Conservation (phyloP, 1,140 invertebrate genomes). For the Pogonomyrmex californicus region DNA sequence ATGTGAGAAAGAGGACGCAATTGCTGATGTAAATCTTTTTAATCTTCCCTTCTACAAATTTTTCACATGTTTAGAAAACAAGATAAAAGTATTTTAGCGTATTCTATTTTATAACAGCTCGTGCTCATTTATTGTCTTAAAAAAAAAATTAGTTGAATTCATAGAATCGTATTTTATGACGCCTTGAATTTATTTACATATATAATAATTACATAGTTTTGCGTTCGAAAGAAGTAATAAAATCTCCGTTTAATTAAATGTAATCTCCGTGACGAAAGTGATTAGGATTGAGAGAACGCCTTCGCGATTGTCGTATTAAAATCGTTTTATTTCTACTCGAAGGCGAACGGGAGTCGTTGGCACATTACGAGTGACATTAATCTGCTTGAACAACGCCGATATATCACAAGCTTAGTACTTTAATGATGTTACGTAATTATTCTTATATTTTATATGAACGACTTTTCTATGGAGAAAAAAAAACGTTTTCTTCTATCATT, state of each 20-base stretch:
- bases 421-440: conserved; percentile 9
- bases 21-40: too few relatives aligned
- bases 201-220: neutral
- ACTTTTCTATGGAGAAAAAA: neutral
- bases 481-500: neutral
- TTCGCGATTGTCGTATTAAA: conserved; percentile 33
- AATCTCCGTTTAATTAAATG: conserved; percentile 41
- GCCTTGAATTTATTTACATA: conserved; percentile 7
- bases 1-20: neutral
- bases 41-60: neutral
- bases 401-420: conserved; percentile 17
- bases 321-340: conserved; percentile 23
- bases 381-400: conserved; percentile 43
- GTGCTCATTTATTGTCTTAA: neutral
- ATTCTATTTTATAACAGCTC: neutral
- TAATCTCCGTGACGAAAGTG: conserved; percentile 48
- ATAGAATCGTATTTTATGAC: neutral
- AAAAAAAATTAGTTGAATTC: neutral
- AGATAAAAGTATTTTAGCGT: neutral
- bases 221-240: neutral
- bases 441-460: neutral
- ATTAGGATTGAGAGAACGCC: conserved; percentile 18
- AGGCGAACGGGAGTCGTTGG: conserved; percentile 28
- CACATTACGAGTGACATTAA: conserved; percentile 45
- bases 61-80: neutral